Base-by-base conservation (phyloP, 2,797 vertebrate genomes). In the Apogon talboti region DNA sequence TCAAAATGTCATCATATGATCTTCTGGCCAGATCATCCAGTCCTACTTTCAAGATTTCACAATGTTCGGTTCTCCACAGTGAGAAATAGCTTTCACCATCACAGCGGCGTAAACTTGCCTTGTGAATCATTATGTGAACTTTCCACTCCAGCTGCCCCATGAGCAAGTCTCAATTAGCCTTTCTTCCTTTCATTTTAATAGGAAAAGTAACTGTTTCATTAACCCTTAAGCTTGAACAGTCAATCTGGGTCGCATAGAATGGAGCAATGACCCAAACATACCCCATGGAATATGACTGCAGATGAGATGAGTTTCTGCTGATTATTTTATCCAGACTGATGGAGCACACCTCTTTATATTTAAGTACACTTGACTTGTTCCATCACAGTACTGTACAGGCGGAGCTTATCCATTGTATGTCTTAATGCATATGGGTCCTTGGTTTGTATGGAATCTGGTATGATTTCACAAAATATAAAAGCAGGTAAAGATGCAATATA, bases 151-250 rank as follows among this genome's bases (percentile, higher is more conserved):
- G 44, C 65, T 51, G 15, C 44, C 59, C 71, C 28, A 24, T 54
- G 56, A 75, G 44, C 37, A 65, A 79, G 66, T 73, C 79, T 57
- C 72, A 84, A 67, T 85, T 83, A 85, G 76, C 80, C 73, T 87
- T 75, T 66, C 33, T 76, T 67, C 21, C 66, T 54, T 68, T 51
- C 66, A 56, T 68, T 83, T 74, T 78, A 85, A 87, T 82, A 89
- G 76, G 71, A 84, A 88, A 87, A 74, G 44, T 50, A 76, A 79
- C 73, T 66, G 66, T 88, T 87, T 74, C 66, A 89, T 89, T 88
- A 85, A 86, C 68, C 60, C 61, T 66, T 62, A 63, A 59, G 50
- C 52, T 68, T 71, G 46, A n/a, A 21, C 18, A 37, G 53, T 46
- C 16, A 63, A 57, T 40, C 28, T 66, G 24, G 24, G 24, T 28